These are phyloP conservation scores for Monopterus albus DNA, from an alignment of 2,113 vertebrate genomes.

Conservation along the genomic window DNA sequence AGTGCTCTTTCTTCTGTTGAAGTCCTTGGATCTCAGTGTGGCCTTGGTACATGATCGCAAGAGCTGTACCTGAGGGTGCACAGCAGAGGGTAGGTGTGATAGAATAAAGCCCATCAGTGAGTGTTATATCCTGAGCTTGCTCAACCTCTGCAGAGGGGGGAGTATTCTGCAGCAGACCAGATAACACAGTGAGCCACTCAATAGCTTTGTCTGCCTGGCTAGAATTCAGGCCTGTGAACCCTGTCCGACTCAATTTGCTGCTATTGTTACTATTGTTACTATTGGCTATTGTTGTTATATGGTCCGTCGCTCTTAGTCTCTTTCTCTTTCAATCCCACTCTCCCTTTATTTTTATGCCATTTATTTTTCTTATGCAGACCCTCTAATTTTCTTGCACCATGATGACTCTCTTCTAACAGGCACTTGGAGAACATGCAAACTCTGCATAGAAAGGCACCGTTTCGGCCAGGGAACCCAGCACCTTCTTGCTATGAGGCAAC, in stretches of 20 bases:
- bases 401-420: conserved; percentile 36
- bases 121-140: conserved; percentile 51
- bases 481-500: too few relatives aligned
- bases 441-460: too few relatives aligned
- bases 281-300: too few relatives aligned
- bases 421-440: too few relatives aligned
- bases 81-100: conserved; percentile 45
- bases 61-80: conserved; percentile 17
- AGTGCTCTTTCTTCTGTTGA: background rate
- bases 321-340: background rate
- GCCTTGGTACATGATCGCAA: background rate
- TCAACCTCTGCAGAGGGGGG: conserved; percentile 51
- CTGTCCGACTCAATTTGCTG: conserved; percentile 78
- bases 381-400: conserved; percentile 19
- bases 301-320: conserved; percentile 33
- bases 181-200: conserved; percentile 64
- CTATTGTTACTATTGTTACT: conserved; percentile 76
- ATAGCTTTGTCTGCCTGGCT: conserved; percentile 71
- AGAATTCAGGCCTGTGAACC: conserved; percentile 70
- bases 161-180: conserved; percentile 52
- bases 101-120: conserved; percentile 49
- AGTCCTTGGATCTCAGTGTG: background rate
- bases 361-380: conserved; percentile 27
- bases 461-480: too few relatives aligned
- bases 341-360: background rate